Evolutionary conservation across 1,140 invertebrate genomes (phyloP).

Genomic region (Campoletis sonorensis): DNA sequence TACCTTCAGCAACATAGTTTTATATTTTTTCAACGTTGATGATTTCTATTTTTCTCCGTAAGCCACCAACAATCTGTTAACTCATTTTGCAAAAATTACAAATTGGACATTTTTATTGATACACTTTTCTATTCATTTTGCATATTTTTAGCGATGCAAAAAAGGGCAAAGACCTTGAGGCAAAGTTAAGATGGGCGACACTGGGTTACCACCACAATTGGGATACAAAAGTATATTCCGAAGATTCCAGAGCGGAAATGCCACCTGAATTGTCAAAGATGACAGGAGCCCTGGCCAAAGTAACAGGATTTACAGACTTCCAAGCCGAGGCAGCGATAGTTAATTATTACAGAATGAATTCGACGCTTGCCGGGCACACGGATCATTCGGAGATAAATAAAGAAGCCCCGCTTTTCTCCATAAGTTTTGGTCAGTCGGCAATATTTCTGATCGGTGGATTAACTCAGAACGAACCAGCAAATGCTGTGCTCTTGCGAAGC

Average conservation of each 20-base stretch:
- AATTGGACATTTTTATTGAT: constrained; percentile 7
- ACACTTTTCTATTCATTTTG: constrained; percentile 11
- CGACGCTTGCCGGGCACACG: constrained; percentile 91
- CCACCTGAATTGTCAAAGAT: constrained; percentile 84
- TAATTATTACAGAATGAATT: constrained; percentile 95
- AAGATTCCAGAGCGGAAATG: constrained; percentile 81
- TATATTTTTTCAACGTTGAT: too few relatives aligned
- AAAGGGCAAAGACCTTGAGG: constrained; percentile 62
- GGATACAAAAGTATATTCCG: constrained; percentile 92
- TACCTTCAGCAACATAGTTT: too few relatives aligned
- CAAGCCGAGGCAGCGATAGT: constrained; percentile 93
- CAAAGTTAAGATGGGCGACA: constrained; percentile 92
- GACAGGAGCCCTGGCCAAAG: constrained; percentile 80
- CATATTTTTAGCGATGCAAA: constrained; percentile 55
- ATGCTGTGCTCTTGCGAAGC: constrained; percentile 84
- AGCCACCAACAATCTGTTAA: too few relatives aligned
- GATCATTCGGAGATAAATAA: constrained; percentile 94
- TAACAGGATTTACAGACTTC: constrained; percentile 82
- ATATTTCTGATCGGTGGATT: constrained; percentile 90
- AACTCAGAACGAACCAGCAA: constrained; percentile 80
- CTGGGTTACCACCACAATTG: constrained; percentile 97
- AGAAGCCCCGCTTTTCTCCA: constrained; percentile 90
- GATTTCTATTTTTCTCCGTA: too few relatives aligned
- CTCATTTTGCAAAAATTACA: not conserved
- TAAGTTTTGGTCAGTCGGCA: constrained; percentile 92